Evolutionary conservation across 1,140 invertebrate species (phyloP).

Genomic region (Laupala kohalensis): DNA sequence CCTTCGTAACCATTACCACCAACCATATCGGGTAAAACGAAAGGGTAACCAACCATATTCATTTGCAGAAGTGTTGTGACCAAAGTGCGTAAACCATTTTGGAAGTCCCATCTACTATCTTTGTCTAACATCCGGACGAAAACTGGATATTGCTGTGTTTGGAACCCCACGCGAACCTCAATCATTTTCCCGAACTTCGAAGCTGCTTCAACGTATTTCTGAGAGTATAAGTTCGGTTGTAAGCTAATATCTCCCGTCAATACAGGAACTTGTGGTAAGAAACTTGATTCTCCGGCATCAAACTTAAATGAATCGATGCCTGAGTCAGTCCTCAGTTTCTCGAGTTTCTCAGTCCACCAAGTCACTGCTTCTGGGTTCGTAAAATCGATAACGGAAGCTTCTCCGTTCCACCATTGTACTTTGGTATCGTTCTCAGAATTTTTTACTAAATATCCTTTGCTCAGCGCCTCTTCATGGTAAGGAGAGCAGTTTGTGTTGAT

Average conservation of each 20-base stretch:
- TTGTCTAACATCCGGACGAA: slow-evolving; percentile 82
- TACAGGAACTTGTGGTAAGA: slow-evolving; percentile 21
- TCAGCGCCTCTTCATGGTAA: slow-evolving; percentile 33
- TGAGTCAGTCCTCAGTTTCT: slow-evolving; percentile 37
- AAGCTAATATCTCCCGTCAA: too few relatives aligned
- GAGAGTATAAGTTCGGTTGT: too few relatives aligned
- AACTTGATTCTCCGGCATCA: slow-evolving; percentile 60
- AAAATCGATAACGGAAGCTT: slow-evolving; percentile 53
- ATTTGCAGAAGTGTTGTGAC: slow-evolving; percentile 37
- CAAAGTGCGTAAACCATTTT: slow-evolving; percentile 33
- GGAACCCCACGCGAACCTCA: slow-evolving; percentile 47
- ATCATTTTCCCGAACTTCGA: slow-evolving; percentile 41
- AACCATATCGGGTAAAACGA: slow-evolving; percentile 82
- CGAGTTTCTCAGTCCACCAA: slow-evolving; percentile 59
- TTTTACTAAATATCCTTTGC: slow-evolving; percentile 41
- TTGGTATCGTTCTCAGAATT: slow-evolving; percentile 37
- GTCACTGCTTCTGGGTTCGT: slow-evolving; percentile 54
- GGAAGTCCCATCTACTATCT: slow-evolving; percentile 34
- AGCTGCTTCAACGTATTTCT: slow-evolving; percentile 45
- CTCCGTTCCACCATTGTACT: slow-evolving; percentile 75
- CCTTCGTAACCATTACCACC: slow-evolving; percentile 69
- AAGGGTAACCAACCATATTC: slow-evolving; percentile 50
- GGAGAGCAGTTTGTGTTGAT: slow-evolving; percentile 57
- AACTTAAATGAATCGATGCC: slow-evolving; percentile 83
- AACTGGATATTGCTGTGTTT: slow-evolving; percentile 61